A percentile compares a stretch with the other conserved stretches of the same genome.
Conservation (phyloP, 2,888 invertebrate species). For the Vanessa cardui region DNA sequence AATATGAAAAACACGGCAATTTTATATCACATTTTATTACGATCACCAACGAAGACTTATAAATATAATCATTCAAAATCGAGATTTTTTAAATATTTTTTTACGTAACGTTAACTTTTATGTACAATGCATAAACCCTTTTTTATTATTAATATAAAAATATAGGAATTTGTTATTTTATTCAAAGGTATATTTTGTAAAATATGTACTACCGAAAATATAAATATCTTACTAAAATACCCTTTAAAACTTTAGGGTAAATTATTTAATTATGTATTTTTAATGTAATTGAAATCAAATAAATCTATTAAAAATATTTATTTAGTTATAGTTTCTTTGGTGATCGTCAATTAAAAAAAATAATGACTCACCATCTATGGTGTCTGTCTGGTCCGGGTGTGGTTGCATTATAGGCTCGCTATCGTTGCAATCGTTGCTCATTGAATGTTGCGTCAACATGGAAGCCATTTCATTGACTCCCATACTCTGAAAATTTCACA, state of each 20-base stretch:
- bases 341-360: conserved; percentile 38
- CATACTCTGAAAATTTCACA: conserved; percentile 77
- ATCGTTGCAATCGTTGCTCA: conserved; percentile 84
- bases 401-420: conserved; percentile 83
- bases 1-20: conserved; percentile 31
- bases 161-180: background rate
- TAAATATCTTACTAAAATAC: too few species aligned
- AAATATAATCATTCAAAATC: conserved; percentile 5
- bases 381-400: conserved; percentile 87
- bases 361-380: conserved; percentile 87
- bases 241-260: too few species aligned
- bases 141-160: conserved; percentile 5
- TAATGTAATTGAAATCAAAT: too few species aligned
- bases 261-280: too few species aligned
- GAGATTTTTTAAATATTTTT: background rate
- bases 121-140: background rate
- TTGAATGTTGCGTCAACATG: conserved; percentile 83
- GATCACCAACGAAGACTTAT: conserved; percentile 28
- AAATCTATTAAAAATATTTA: background rate
- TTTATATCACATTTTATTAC: conserved; percentile 32
- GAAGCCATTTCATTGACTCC: conserved; percentile 85
- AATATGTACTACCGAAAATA: too few species aligned
- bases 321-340: conserved; percentile 33
- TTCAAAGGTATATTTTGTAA: background rate
- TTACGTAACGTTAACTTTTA: too few species aligned